Evolutionary conservation across 2,113 vertebrate species (phyloP).

Genomic region (Colossoma macropomum): DNA sequence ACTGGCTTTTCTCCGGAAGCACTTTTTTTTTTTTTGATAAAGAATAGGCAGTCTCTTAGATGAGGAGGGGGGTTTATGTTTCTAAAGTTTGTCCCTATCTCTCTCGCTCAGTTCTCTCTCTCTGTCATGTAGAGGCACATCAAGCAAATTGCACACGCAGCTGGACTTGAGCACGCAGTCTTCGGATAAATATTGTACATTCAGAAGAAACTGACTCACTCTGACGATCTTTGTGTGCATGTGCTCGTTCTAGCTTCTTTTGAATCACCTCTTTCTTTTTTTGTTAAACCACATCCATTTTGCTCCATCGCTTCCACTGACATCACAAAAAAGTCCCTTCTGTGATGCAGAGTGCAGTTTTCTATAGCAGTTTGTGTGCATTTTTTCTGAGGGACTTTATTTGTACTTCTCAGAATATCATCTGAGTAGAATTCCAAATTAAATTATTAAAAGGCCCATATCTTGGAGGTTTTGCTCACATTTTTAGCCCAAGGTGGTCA

Average conservation of each 20-base stretch:
- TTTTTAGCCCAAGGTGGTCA: no score
- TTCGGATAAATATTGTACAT: background rate
- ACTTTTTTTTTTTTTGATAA: background rate
- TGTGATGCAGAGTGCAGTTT: background rate
- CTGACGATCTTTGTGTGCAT: background rate
- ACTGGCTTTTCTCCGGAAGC: background rate
- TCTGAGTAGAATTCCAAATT: no score
- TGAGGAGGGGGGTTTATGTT: background rate
- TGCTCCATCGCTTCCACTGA: background rate
- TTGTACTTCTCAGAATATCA: no score
- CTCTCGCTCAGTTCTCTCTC: background rate
- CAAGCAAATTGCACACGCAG: background rate
- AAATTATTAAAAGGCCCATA: no score
- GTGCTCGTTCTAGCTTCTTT: background rate
- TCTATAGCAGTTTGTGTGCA: background rate
- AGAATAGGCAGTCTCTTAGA: background rate
- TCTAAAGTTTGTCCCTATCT: background rate
- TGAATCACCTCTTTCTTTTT: background rate
- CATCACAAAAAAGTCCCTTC: background rate
- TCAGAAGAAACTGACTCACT: background rate
- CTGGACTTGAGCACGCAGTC: background rate
- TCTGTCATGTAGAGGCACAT: background rate
- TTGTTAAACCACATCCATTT: background rate
- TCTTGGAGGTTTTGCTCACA: no score
- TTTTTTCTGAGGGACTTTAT: no score